Evolutionary conservation across 2,888 invertebrate genomes (phyloP), one percentile per base, ranked within the genome.

Genomic region (Ornithoptera alexandrae): DNA sequence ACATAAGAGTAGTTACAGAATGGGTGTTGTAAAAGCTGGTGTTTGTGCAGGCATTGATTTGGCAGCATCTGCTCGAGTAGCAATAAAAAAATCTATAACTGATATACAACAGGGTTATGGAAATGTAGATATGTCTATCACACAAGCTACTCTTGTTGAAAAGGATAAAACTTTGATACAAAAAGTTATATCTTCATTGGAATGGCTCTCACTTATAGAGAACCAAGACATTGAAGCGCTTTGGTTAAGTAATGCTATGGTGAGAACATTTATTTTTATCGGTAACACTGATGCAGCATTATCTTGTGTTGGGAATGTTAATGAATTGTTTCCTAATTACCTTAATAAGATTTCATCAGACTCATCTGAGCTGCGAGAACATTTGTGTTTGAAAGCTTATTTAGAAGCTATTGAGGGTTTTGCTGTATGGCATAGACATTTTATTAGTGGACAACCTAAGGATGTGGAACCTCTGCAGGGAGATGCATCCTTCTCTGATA

Each of bases 341-440:
- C 64, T 86, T 1, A 86, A 80, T 39, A 87, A 86, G 73, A 75
- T 94, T 84, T 76, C 91, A 85, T 68, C 86, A 56, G 81, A 81
- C 59, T 89, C 90, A 18, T 85, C 88, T 60, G 92, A 89, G 74
- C 72, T 98, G 67, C 94, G 97, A 75, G 98, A 98, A 84, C 97
- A 97, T 88, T 93, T 98, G 50, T 97, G 98, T 85, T 94, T 97
- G 79, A 96, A 97, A 86, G 95, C 97, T 0, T 98, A 98, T 84
- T 90, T 98, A 74, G 96, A 97, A 79, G 97, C 97, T 5, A 94
- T 97, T 72, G 97, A 98, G 85, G 95, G 96, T 10, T 98, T 98
- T 87, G 95, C 96, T 73, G 96, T 97, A 77, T 98, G 98, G 98
- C 97, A 97, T 76, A 94, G 96, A 74, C 95, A 97, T 79, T 97